These are phyloP conservation scores for Hippolais icterina DNA, from an alignment of 2,113 vertebrate genomes.

Conservation along the genomic window DNA sequence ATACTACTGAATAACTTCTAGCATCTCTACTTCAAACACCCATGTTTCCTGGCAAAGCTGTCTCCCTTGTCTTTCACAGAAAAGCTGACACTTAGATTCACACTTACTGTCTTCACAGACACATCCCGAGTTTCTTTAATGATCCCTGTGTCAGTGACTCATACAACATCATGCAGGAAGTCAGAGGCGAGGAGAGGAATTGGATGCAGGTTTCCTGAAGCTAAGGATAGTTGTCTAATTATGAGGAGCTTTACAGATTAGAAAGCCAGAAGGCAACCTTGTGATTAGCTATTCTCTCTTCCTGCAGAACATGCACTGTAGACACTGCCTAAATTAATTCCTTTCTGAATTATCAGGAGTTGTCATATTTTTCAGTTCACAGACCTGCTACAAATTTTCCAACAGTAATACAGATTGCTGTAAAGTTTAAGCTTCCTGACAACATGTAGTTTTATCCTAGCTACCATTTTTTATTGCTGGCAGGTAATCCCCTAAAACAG, in stretches of 20 bases:
- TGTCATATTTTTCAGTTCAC: constrained; percentile 31
- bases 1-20: background rate
- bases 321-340: constrained; percentile 39
- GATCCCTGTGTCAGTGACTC: background rate
- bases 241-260: background rate
- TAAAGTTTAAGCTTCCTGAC: constrained; percentile 35
- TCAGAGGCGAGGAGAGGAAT: background rate
- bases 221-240: constrained; percentile 32
- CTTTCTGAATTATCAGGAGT: constrained; percentile 21
- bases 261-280: constrained; percentile 41
- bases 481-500: constrained; percentile 35
- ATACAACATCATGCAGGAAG: background rate
- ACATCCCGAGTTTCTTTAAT: background rate
- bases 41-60: background rate
- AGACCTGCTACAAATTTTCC: background rate
- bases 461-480: constrained; percentile 35
- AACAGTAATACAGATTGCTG: background rate
- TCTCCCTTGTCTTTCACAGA: background rate
- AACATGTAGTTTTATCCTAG: constrained; percentile 19
- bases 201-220: background rate
- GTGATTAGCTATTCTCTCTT: constrained; percentile 55
- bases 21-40: background rate
- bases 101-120: background rate
- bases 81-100: background rate
- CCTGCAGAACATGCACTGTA: background rate